A percentile compares a stretch with the other conserved stretches of the same genome.
These are phyloP conservation scores for Tetragnatha versicolor DNA, from an alignment of 1,140 invertebrate genomes.

Conservation along the genomic window DNA sequence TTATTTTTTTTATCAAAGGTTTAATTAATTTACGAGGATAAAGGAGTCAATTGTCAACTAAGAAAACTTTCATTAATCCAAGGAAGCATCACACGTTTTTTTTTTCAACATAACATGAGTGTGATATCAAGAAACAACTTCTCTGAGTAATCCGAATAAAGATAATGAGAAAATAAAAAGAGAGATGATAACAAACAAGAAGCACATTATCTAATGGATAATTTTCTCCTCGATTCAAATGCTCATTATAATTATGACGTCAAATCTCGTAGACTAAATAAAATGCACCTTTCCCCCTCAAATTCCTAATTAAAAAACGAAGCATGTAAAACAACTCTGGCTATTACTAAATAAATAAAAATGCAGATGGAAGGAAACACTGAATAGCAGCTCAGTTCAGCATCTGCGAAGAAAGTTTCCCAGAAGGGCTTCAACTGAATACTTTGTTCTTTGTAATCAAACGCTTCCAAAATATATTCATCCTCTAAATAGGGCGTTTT, in stretches of 20 bases:
- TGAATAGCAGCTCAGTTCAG: conserved; percentile 44
- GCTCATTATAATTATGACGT: conserved; percentile 32
- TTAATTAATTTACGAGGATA: neutral
- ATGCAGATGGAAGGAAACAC: conserved; percentile 35
- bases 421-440: conserved; percentile 49
- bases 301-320: conserved; percentile 40
- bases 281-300: conserved; percentile 23
- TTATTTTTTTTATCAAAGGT: neutral
- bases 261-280: neutral
- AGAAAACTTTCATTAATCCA: conserved; percentile 27
- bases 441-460: conserved; percentile 54
- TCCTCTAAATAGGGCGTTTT: conserved; percentile 49
- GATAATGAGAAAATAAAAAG: conserved; percentile 32
- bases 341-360: conserved; percentile 47
- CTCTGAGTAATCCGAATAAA: conserved; percentile 37
- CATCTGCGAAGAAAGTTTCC: conserved; percentile 30
- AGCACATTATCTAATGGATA: conserved; percentile 15
- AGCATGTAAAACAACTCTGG: conserved; percentile 46
- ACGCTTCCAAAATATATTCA: conserved; percentile 54
- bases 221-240: neutral
- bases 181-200: conserved; percentile 2
- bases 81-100: neutral
- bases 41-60: neutral
- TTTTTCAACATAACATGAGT: conserved; percentile 27
- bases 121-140: conserved; percentile 25